phyloP scores from a whole-genome alignment of 2,797 vertebrate genomes.

The Pteronotus mesoamericanus region DNA sequence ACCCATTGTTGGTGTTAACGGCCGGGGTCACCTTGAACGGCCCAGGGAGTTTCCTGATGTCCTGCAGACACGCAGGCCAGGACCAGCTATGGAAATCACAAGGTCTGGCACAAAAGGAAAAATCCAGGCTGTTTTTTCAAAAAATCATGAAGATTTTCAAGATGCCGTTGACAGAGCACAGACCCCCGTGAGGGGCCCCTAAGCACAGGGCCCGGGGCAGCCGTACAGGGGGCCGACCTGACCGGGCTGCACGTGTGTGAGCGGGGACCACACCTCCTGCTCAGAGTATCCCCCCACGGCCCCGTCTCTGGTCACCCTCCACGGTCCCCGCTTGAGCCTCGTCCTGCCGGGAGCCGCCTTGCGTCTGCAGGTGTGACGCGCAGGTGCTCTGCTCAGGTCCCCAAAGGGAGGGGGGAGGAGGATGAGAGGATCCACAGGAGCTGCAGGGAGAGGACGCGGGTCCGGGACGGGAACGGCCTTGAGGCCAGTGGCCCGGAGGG shows the following conservation, averaged over 20 bases:
- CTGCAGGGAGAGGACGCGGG: neutral
- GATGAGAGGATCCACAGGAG: neutral
- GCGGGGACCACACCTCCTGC: neutral
- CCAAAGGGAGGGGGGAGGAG: neutral
- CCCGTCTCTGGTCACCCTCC: neutral
- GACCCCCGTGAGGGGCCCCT: neutral
- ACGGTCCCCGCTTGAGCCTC: neutral
- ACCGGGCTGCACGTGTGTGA: accelerated
- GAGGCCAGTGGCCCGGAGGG: neutral
- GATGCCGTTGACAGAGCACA: neutral
- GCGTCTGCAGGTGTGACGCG: neutral
- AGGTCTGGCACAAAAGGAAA: neutral
- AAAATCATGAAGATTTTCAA: neutral
- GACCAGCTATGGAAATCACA: neutral
- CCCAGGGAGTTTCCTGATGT: neutral
- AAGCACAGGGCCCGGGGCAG: neutral
- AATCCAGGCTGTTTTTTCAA: too few species aligned
- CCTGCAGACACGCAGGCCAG: neutral
- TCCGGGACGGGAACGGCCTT: neutral
- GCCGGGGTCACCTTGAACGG: neutral
- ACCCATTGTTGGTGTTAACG: neutral
- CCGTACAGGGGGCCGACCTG: neutral
- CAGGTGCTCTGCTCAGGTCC: neutral
- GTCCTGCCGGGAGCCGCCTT: neutral
- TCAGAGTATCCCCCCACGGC: neutral